Percentiles rank a stretch among this genome's conserved stretches.
phyloP scores from a whole-genome alignment of 1,140 invertebrate genomes.

The Lethrus apterus region DNA sequence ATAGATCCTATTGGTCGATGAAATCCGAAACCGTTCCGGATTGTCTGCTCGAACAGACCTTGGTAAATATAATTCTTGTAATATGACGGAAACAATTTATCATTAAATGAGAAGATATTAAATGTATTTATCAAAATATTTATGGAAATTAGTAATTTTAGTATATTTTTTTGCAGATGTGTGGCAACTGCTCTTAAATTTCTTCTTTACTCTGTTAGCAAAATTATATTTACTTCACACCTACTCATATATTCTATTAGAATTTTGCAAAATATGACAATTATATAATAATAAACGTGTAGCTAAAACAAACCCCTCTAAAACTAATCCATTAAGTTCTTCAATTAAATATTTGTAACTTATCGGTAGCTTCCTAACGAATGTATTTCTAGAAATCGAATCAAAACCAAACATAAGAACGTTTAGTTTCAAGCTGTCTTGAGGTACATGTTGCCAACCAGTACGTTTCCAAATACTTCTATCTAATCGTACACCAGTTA shows the following conservation, averaged over 20 bases:
- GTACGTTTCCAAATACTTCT: too few species aligned
- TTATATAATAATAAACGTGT: too few species aligned
- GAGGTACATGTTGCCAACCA: background rate
- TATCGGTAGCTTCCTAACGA: slow-evolving; percentile 74
- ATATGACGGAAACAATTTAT: background rate
- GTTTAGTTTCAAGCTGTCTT: slow-evolving; percentile 44
- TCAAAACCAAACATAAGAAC: slow-evolving; percentile 84
- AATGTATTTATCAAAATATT: background rate
- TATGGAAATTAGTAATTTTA: background rate
- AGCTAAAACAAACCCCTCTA: background rate
- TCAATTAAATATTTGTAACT: slow-evolving; percentile 63
- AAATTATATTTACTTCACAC: background rate
- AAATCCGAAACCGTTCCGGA: too few species aligned
- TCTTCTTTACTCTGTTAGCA: background rate
- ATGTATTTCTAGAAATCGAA: slow-evolving; percentile 75
- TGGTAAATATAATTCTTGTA: slow-evolving; percentile 45
- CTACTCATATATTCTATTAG: background rate
- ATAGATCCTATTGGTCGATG: too few species aligned
- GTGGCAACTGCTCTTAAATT: background rate
- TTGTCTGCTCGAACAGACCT: too few species aligned
- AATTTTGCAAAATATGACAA: slow-evolving; percentile 1
- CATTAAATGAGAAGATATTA: background rate
- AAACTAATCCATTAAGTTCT: background rate
- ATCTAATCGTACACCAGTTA: background rate
- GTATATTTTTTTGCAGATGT: background rate